phyloP scores from a whole-genome alignment of 1,140 invertebrate genomes.

The Eumeta japonica region DNA sequence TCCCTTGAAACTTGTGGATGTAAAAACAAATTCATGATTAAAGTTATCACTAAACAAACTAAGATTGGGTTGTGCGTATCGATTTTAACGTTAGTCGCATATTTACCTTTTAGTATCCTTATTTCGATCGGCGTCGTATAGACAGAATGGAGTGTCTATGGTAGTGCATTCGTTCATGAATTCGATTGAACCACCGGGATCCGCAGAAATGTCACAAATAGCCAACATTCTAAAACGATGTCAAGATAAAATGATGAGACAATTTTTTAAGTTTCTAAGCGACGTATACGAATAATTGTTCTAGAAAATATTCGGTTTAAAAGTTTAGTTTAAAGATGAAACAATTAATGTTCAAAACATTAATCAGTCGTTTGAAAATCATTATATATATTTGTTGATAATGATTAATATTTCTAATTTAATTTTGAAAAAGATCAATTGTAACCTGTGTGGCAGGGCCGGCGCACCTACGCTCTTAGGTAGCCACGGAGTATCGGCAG shows the following conservation, averaged over 20 bases:
- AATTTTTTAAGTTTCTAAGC: not conserved
- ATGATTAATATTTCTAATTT: too few relatives aligned
- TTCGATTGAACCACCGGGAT: conserved; percentile 98
- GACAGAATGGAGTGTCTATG: conserved; percentile 97
- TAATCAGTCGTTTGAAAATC: too few relatives aligned
- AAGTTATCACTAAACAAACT: not conserved
- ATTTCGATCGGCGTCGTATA: conserved; percentile 98
- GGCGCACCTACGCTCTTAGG: conserved; percentile 83
- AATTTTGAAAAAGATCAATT: too few relatives aligned
- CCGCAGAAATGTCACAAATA: conserved; percentile 98
- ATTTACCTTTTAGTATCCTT: conserved; percentile 87
- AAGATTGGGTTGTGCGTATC: not conserved
- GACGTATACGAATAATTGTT: not conserved
- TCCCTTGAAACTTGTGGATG: conserved; percentile 80
- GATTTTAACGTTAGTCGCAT: not conserved
- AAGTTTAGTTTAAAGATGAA: too few relatives aligned
- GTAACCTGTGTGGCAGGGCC: conserved; percentile 81
- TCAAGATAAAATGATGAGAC: not conserved
- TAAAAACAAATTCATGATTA: conserved; percentile 1
- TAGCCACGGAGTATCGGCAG: conserved; percentile 89
- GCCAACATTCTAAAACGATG: conserved; percentile 67
- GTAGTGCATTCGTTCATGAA: conserved; percentile 99
- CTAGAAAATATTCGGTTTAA: too few relatives aligned
- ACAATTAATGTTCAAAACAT: too few relatives aligned
- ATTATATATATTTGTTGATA: too few relatives aligned